Base-by-base conservation (phyloP, 1,140 invertebrate species). In the Heterodera carotae region DNA sequence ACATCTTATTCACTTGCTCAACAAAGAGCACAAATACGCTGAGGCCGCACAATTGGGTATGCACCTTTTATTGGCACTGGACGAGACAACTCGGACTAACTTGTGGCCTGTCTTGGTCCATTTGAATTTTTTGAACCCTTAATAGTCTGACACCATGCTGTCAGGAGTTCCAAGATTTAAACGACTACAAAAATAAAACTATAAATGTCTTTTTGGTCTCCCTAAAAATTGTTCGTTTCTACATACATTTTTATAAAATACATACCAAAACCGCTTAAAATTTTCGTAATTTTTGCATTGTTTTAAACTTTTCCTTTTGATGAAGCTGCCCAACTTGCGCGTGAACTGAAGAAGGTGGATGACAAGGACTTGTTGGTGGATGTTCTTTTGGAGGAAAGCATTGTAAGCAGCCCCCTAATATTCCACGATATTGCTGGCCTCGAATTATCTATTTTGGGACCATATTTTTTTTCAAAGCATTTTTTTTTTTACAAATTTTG, bases 331-430 rank as follows among this genome's bases (percentile, higher is more conserved):
- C 91, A 92, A 76, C 90, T 99, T 36, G 89, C 99, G 36, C 93
- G 92, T 85, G 97, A 99, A 89, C 90, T 99, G 39, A 99, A 99
- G 88, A 99, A 99, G 89, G 89, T 99, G 84, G 97, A 99, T 90
- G 97, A 99, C 86, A 99, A 99, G 90, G 96, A 98, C 89, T 90
- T 99, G 71, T 89, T 99, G 72, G 96, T 99, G 0, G 97, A 99
- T 89, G 91, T 92, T 7, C 94, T 98, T 85, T 89, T 99, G 64
- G 90, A 99, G 78, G 97, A 99, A 89, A 98, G 95, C 89, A 98
- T 59, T 31, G 72, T 74, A 62, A 8, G 34, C 39, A 43, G 39
- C 1, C 39, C 39, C 39, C 39, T 12, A 6, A 6, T 12, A 6
- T 12, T 12, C 36, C 36, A 39, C 10, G 36, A 39, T 53, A 15